Evolutionary conservation across 2,888 invertebrate species (phyloP), one percentile per base, ranked within the genome.

Genomic region (Oxycera nigricornis): DNA sequence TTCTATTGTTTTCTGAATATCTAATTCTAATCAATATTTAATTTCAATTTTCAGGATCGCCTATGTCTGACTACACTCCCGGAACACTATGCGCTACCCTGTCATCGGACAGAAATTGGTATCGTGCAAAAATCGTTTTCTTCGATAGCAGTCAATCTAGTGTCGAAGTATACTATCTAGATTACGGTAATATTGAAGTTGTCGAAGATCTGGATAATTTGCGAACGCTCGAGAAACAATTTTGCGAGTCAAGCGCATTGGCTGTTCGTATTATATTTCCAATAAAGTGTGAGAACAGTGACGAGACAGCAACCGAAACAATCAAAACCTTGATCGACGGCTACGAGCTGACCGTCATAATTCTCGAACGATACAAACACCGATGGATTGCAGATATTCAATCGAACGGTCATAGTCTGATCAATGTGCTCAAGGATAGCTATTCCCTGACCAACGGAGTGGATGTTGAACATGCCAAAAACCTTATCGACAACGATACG

Each of bases 131-230:
- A 76, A 87, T 92, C 24, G 24, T 52, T 17, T 57, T 14, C n/a
- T 39, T 20, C 35, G 87, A 88, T 17, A 82, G 83, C 0, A 85
- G 84, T 20, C 87, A 86, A 11, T 52, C 14, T 22, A 86, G 83
- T 26, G 87, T 91, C 0, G 87, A 87, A 73, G 84, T 87, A 0
- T 77, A 80, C 2, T 92, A 88, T 80, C 81, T 91, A 0, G 94
- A 94, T 82, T 93, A 92, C 77, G 94, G 93, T 46, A 91, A 92
- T 81, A 82, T 85, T 0, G 92, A 93, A 82, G 83, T 84, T 3
- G 80, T 93, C 79, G 73, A 85, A 82, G 2, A 82, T 31, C 73
- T 72, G 73, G 81, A 79, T 2, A 78, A 85, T 1, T 72, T 90
- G 0, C 89, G 87, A 79, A 82, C 83, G 74, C 83, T 90, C 6